These are phyloP conservation scores for Lagopus muta DNA, from an alignment of 2,113 vertebrate species.

Conservation along the genomic window DNA sequence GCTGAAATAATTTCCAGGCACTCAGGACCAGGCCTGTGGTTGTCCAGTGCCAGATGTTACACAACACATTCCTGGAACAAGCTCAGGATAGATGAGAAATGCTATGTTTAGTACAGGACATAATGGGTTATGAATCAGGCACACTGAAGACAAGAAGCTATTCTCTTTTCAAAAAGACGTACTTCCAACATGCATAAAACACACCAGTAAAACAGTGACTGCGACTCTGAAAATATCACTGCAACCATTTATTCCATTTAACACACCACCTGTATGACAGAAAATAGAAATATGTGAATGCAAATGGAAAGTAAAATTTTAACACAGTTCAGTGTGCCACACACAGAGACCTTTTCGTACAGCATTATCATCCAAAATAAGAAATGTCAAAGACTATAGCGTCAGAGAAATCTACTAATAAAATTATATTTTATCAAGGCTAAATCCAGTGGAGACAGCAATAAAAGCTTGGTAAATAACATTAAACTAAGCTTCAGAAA, in stretches of 20 bases:
- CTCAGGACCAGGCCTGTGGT: not conserved
- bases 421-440: conserved; percentile 11
- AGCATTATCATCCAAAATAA: conserved; percentile 26
- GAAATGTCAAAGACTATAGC: conserved; percentile 57
- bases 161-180: not conserved
- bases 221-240: conserved; percentile 41
- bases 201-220: conserved; percentile 19
- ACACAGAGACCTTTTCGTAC: conserved; percentile 43
- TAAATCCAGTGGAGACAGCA: conserved; percentile 21
- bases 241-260: conserved; percentile 28
- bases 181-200: conserved; percentile 34
- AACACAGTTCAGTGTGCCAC: conserved; percentile 17
- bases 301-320: conserved; percentile 47
- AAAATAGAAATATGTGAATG: conserved; percentile 35
- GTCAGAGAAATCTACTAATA: conserved; percentile 38
- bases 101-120: conserved; percentile 43
- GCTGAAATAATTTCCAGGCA: conserved; percentile 25
- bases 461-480: conserved; percentile 43
- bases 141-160: conserved; percentile 47
- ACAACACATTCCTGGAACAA: conserved; percentile 61
- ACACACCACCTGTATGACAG: conserved; percentile 23
- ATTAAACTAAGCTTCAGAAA: not conserved
- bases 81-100: not conserved
- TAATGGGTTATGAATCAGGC: conserved; percentile 64
- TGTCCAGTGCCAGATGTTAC: conserved; percentile 44